Base-by-base conservation (phyloP, 30 jellyfish, hydroid and myxozoan genomes). In the Hydra vulgaris region DNA sequence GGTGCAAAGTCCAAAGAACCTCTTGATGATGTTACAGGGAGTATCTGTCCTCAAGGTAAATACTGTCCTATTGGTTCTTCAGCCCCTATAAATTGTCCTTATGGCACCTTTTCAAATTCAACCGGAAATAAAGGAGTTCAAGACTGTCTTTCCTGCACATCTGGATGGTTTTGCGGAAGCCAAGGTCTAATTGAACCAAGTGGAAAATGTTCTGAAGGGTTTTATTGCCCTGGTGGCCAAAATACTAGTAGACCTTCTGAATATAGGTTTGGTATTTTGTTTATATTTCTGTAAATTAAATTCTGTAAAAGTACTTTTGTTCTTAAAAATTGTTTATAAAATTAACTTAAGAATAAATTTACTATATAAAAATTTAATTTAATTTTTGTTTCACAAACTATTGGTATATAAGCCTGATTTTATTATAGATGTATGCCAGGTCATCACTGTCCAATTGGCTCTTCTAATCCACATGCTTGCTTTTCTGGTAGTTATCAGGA, bases 151-250 rank as follows among this genome's bases (percentile, higher is more conserved):
- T 72, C 27, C 25, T 90, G 97, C 72, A 91, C 82, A 53, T 89
- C 94, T 22, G 97, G 97, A 12, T 74, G 74, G 61, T 83, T 68
- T 78, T 90, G 97, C 84, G 94, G 68, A 16, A 72, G 73, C 56
- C 79, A 82, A 69, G 97, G 97, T 1, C 87, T 90, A 17, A 79
- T 53, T 17, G 78, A 82, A 55, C 95, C 97, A 77, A 70, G 86
- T 0, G 95, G 94, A 22, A 85, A 85, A 15, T 90, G 97, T 71
- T 80, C 66, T 56, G 95, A 84, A 8, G 97, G 97, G 23, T 90
- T 77, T 53, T 90, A 85, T 61, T 90, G 97, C 82, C 95, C 95
- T 12, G 89, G 89, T 27, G 97, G 97, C 17, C 95, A 90, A 70
- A 90, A 81, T 80, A 82, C 56, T 1, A 90, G 97, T 56, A 85